A percentile compares a stretch with the other conserved stretches of the same genome.
phyloP scores from a whole-genome alignment of 2,113 vertebrate species.

The Thalassarche chlororhynchos region DNA sequence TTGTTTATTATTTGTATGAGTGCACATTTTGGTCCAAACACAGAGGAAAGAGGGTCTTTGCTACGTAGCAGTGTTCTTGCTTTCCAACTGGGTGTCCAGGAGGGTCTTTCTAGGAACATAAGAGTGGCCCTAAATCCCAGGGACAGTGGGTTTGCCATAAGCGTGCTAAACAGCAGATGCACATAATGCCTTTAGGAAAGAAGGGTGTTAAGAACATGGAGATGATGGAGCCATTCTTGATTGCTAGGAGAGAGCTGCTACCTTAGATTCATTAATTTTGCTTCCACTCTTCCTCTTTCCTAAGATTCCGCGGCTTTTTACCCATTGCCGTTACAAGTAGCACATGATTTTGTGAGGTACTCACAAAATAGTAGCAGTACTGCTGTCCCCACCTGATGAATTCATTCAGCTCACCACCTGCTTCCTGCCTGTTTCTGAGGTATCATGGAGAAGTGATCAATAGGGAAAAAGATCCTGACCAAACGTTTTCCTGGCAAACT shows the following conservation, averaged over 20 bases:
- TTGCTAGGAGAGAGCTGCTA: not conserved
- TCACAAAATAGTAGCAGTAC: not conserved
- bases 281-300: not conserved
- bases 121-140: not conserved
- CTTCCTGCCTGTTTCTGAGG: not conserved
- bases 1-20: not conserved
- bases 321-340: fast-evolving
- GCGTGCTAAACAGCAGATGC: not conserved
- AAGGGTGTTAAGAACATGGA: not conserved
- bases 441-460: not conserved
- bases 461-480: not conserved
- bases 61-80: not conserved
- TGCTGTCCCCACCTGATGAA: not conserved
- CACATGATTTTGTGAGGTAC: not conserved
- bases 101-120: not conserved
- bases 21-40: not conserved
- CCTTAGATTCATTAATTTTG: not conserved
- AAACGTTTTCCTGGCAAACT: not conserved
- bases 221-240: not conserved
- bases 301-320: not conserved
- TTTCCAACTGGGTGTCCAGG: not conserved
- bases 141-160: not conserved
- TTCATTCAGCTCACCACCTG: not conserved
- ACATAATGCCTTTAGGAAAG: not conserved
- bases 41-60: not conserved